Evolutionary conservation across 2,888 invertebrate species (phyloP).

Genomic region (Xestia ashworthii): DNA sequence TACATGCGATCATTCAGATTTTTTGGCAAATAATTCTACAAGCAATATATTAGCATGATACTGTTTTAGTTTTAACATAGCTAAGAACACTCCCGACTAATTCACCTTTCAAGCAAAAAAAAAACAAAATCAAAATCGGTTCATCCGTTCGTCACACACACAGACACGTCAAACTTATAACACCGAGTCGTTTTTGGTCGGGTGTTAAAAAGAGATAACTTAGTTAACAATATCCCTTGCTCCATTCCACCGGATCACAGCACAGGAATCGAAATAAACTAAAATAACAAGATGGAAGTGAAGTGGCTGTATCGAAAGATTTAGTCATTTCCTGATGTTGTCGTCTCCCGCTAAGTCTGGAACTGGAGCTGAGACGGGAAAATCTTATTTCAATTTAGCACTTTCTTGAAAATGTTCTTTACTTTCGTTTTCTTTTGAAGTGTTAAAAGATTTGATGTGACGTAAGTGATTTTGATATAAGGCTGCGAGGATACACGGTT

Average conservation of each 20-base stretch:
- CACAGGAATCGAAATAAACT: constrained; percentile 14
- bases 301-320: constrained; percentile 20
- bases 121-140: no score
- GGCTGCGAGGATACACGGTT: neutral
- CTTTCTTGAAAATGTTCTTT: neutral
- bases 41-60: no score
- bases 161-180: no score
- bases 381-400: constrained; percentile 28
- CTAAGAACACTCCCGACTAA: no score
- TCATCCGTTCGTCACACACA: no score
- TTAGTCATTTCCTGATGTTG: constrained; percentile 36
- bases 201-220: no score
- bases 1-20: no score
- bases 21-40: no score
- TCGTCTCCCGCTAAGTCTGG: neutral
- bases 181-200: no score
- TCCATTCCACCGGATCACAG: neutral
- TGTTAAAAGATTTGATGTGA: neutral
- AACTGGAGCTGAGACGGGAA: neutral
- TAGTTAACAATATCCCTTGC: neutral
- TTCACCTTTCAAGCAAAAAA: no score
- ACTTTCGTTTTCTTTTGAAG: neutral
- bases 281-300: constrained; percentile 1
- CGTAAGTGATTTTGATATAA: neutral
- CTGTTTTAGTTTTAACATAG: no score